Percentiles rank a stretch among this genome's conserved stretches.
phyloP scores from a whole-genome alignment of 1,140 invertebrate genomes.

The Elysia chlorotica region DNA sequence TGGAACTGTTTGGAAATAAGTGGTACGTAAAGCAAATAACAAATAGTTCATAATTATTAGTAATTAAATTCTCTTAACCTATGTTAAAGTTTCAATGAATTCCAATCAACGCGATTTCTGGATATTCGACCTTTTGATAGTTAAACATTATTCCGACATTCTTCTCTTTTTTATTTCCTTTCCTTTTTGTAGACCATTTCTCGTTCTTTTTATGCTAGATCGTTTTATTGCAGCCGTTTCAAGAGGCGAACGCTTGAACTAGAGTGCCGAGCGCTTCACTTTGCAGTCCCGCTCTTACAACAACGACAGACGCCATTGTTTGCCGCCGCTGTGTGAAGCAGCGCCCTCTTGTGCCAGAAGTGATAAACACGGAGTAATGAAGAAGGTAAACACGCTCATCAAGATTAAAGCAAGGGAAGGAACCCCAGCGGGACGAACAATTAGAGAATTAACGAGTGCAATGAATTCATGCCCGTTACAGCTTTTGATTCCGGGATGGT shows the following conservation, averaged over 20 bases:
- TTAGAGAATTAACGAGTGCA: slow-evolving; percentile 11
- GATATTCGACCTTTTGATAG: not conserved
- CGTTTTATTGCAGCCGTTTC: not conserved
- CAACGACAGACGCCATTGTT: slow-evolving; percentile 21
- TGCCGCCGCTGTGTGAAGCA: slow-evolving; percentile 3
- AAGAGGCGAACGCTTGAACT: not conserved
- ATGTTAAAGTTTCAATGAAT: too few species aligned
- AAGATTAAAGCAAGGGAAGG: not conserved
- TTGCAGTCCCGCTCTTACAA: slow-evolving; percentile 8
- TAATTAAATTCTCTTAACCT: too few species aligned
- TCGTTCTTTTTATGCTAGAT: too few species aligned
- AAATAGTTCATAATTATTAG: too few species aligned
- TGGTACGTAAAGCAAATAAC: too few species aligned
- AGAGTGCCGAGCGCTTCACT: slow-evolving; percentile 3
- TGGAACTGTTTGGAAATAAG: too few species aligned
- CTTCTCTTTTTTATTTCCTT: not conserved
- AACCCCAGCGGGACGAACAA: slow-evolving; percentile 4
- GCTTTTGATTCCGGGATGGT: not conserved
- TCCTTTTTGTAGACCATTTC: too few species aligned
- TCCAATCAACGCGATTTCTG: not conserved
- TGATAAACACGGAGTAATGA: slow-evolving; percentile 8
- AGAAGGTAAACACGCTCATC: slow-evolving; percentile 12
- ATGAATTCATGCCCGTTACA: not conserved
- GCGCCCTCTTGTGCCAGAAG: slow-evolving; percentile 15
- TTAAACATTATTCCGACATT: not conserved